Percentiles rank a stretch among this genome's conserved stretches.
phyloP scores from a whole-genome alignment of 2,888 invertebrate species.

The Icerya purchasi region DNA sequence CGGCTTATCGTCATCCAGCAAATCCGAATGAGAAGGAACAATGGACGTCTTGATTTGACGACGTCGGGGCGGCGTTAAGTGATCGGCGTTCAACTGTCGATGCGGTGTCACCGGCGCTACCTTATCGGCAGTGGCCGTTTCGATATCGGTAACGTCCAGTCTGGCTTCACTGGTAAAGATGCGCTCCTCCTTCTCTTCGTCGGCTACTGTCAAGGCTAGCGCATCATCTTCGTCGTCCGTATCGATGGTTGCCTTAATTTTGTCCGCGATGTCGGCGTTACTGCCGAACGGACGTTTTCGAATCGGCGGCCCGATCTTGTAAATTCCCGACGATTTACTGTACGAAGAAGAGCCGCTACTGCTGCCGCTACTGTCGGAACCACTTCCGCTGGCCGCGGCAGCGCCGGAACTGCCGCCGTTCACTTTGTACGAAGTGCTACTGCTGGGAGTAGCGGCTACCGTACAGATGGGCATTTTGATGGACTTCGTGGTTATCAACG shows the following conservation, averaged over 20 bases:
- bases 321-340: not conserved
- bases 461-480: not conserved
- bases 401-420: not conserved
- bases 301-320: not conserved
- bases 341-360: too few relatives aligned
- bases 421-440: not conserved
- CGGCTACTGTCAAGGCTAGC: not conserved
- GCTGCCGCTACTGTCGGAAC: too few relatives aligned
- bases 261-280: not conserved
- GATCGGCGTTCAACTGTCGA: too few relatives aligned
- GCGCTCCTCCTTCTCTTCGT: not conserved
- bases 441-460: not conserved
- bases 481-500: not conserved
- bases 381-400: too few relatives aligned
- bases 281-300: not conserved
- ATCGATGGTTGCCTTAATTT: not conserved
- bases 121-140: too few relatives aligned
- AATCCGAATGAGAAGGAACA: too few relatives aligned
- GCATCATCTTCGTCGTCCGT: not conserved
- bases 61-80: too few relatives aligned
- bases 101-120: too few relatives aligned
- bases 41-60: too few relatives aligned
- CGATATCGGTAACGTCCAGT: not conserved
- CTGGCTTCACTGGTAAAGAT: not conserved
- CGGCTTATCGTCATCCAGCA: too few relatives aligned